Conservation (phyloP, 2,113 vertebrate species). For the Microcebus griseorufus region DNA sequence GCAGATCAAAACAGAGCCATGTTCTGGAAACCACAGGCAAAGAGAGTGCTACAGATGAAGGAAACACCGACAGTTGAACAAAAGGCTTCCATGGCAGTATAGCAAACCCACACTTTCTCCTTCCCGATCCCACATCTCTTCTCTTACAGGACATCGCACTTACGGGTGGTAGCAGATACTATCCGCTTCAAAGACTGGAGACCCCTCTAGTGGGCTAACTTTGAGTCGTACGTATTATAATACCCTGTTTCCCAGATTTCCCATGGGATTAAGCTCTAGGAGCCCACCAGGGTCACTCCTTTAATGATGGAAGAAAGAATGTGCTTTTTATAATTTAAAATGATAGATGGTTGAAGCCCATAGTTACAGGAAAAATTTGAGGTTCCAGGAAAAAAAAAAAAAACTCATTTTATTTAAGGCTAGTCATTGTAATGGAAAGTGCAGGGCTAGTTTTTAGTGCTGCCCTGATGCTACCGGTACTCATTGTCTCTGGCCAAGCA, state of each 20-base stretch:
- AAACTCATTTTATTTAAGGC: neutral
- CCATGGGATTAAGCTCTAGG: neutral
- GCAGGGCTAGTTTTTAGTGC: neutral
- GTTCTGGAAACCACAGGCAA: neutral
- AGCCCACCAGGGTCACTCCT: neutral
- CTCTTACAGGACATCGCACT: neutral
- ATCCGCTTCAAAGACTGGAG: neutral
- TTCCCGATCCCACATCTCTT: neutral
- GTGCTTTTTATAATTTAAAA: constrained; percentile 15
- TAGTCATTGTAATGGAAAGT: neutral
- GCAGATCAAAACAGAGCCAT: neutral
- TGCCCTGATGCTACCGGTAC: neutral
- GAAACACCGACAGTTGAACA: neutral
- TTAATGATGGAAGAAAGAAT: constrained; percentile 14
- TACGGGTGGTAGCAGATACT: neutral
- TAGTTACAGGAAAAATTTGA: neutral
- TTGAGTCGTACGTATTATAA: neutral
- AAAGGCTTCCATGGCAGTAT: neutral
- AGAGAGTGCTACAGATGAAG: neutral
- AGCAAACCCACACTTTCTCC: neutral
- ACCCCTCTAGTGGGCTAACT: neutral
- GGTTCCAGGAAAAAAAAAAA: constrained; percentile 12
- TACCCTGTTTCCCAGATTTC: neutral
- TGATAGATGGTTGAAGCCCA: neutral
- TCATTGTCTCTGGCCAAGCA: neutral